phyloP scores from a whole-genome alignment of 2,113 vertebrate genomes.

The Xiphorhynchus elegans region DNA sequence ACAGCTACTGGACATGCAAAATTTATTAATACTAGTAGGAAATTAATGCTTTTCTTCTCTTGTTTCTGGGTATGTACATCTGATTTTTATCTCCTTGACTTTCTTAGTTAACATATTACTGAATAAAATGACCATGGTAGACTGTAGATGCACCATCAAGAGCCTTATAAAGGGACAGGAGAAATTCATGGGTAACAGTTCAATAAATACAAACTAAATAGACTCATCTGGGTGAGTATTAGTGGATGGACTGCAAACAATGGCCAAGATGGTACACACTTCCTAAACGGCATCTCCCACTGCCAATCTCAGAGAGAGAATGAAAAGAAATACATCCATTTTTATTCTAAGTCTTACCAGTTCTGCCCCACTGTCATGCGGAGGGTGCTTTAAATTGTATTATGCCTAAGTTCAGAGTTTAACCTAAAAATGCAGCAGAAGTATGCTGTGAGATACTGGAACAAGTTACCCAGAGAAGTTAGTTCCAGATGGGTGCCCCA shows the following conservation, averaged over 20 bases:
- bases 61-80: background rate
- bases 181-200: background rate
- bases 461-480: background rate
- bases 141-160: background rate
- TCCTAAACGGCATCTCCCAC: background rate
- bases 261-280: fast-evolving
- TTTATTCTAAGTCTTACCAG: background rate
- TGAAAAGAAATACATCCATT: background rate
- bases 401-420: background rate
- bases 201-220: background rate
- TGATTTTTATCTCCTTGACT: background rate
- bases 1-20: background rate
- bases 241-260: background rate
- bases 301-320: background rate
- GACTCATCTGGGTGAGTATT: background rate
- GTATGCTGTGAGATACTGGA: background rate
- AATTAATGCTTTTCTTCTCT: background rate
- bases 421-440: background rate
- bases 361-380: background rate
- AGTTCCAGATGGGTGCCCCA: background rate
- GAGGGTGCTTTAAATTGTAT: background rate
- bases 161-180: background rate
- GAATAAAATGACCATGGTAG: background rate
- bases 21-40: background rate
- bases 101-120: background rate